Conservation (phyloP, 1,140 invertebrate species). For the Drosophila malerkotliana region DNA sequence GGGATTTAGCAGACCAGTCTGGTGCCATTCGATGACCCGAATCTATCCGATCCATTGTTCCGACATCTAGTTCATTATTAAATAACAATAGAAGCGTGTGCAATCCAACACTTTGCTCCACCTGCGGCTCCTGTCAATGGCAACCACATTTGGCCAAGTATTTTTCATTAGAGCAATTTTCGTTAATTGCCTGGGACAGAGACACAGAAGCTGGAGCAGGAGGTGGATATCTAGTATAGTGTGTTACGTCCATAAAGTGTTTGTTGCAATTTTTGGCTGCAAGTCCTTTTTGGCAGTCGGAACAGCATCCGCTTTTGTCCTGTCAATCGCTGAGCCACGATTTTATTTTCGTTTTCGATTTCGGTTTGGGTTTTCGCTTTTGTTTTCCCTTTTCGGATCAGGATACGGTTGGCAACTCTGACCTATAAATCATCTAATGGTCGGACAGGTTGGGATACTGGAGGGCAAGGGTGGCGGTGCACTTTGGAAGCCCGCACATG, state of each 20-base stretch:
- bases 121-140: constrained; percentile 4
- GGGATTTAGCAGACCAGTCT: constrained; percentile 10
- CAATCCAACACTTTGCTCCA: constrained; percentile 24
- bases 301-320: constrained; percentile 5
- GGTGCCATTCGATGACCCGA: constrained; percentile 28
- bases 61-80: constrained; percentile 42
- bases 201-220: neutral
- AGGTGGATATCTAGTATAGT: neutral
- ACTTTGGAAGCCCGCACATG: constrained; percentile 44
- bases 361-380: constrained; percentile 43
- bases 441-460: constrained; percentile 54
- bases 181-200: constrained; percentile 54
- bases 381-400: constrained; percentile 37
- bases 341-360: constrained; percentile 60
- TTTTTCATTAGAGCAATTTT: constrained; percentile 68
- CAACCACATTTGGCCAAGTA: constrained; percentile 27
- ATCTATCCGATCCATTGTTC: constrained; percentile 48
- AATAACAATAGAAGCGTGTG: constrained; percentile 38
- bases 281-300: constrained; percentile 2
- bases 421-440: constrained; percentile 81
- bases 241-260: constrained; percentile 48
- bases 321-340: constrained; percentile 60
- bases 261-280: constrained; percentile 47
- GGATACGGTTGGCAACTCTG: constrained; percentile 38
- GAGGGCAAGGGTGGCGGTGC: constrained; percentile 1